Percentiles rank a stretch among this genome's conserved stretches.
phyloP scores from a whole-genome alignment of 1,140 invertebrate genomes.

The Lanistes nyassanus region DNA sequence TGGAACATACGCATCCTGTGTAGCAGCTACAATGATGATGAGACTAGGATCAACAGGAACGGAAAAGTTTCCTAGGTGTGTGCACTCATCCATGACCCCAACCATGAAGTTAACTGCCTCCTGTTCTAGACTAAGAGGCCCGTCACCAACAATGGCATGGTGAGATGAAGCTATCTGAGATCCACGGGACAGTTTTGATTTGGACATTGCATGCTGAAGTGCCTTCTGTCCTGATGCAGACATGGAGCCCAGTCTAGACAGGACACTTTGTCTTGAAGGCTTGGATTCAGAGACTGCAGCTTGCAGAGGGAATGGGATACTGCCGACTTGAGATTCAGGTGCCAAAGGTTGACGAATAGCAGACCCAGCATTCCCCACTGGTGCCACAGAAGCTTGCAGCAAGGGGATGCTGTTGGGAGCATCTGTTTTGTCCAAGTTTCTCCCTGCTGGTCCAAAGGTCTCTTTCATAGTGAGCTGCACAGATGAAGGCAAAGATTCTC shows the following conservation, averaged over 20 bases:
- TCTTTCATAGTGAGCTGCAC: too few species aligned
- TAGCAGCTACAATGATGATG: conserved; percentile 64
- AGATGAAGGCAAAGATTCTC: too few species aligned
- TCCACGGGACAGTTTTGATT: conserved; percentile 23
- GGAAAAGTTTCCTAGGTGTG: conserved; percentile 93
- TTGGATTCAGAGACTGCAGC: conserved; percentile 29
- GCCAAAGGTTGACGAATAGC: too few species aligned
- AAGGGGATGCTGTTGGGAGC: too few species aligned
- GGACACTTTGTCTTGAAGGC: conserved; percentile 4
- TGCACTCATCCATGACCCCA: conserved; percentile 98
- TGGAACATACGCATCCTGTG: conserved; percentile 92
- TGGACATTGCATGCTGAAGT: conserved; percentile 21
- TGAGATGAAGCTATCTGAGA: background rate
- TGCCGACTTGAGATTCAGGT: background rate
- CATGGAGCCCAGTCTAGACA: background rate
- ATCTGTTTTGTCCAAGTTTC: too few species aligned
- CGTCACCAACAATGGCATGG: background rate
- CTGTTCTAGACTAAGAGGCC: conserved; percentile 15
- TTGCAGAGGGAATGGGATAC: conserved; percentile 21
- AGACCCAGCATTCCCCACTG: too few species aligned
- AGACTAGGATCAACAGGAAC: conserved; percentile 78
- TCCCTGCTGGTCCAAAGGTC: too few species aligned
- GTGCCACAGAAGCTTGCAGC: too few species aligned
- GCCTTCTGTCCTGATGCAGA: background rate
- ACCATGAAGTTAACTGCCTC: conserved; percentile 87